Base-by-base conservation (phyloP, 2,888 invertebrate species). In the Spilarctia lutea region DNA sequence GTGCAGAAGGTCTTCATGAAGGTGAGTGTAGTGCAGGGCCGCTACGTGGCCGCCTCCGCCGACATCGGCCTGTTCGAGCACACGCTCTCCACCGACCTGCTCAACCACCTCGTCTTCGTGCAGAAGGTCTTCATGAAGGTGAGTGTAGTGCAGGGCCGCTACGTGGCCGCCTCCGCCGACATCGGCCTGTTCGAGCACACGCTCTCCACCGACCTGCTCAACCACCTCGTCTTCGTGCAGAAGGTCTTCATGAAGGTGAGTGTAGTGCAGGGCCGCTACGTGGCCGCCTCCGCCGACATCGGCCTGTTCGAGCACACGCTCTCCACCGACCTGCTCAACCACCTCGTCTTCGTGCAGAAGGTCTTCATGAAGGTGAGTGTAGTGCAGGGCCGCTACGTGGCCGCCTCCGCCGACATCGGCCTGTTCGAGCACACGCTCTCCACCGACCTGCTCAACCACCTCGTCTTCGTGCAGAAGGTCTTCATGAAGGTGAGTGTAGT, bases 401-500 rank as follows among this genome's bases (percentile, higher is more conserved):
- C 98, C 89, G 99, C 99, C 42, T 97, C 98, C 13, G 99, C 99
- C 0, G 99, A 99, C 91, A 99, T 99, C 88, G 95, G 94, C 70
- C 91, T 98, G 75, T 99, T 99, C 92, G 99, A 99, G 91, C 99
- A 99, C 92, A 99, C 99, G 85, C 96, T 99, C 48, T 99, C 99
- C 27, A 99, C 99, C 0, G 99, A 99, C 95, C 96, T 99, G 73
- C 96, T 99, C 60, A 99, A 99, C 94, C 99, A 99, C 93, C 96
- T 99, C 74, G 99, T 99, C 10, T 99, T 99, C 93, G 99, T 99
- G 66, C 99, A 99, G 94, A 99, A 99, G 94, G 99, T 99, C 0
- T 99, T 99, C 42, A 42, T 42, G 42, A 42, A 42, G 42, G 42
- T 42, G 42, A 42, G 42, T 42, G 42, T 42, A 42, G 42, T 42